Conservation (phyloP, 2,113 vertebrate species). For the Tragulus kanchil region DNA sequence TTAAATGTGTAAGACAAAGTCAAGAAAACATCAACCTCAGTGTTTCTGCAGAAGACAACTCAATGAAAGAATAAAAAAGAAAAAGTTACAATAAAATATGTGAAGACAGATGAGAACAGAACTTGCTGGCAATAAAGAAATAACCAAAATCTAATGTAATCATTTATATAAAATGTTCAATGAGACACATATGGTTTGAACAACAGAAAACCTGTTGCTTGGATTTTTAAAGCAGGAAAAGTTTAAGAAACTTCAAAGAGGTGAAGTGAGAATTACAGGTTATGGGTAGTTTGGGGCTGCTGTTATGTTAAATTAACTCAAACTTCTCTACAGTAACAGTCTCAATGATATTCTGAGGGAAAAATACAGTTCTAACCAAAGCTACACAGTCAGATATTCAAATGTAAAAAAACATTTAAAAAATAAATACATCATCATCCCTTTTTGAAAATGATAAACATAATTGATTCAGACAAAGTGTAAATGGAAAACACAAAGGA, state of each 20-base stretch:
- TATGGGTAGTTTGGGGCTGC: not conserved
- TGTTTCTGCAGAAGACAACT: not conserved
- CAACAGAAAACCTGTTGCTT: not conserved
- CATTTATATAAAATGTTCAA: not conserved
- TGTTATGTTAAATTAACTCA: not conserved
- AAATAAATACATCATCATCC: not conserved
- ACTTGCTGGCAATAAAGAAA: not conserved
- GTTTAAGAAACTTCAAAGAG: not conserved
- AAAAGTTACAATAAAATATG: not conserved
- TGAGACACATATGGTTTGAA: not conserved
- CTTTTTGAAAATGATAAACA: not conserved
- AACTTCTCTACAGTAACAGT: not conserved
- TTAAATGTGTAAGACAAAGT: not conserved
- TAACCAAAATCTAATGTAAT: no score
- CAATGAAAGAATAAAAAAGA: not conserved
- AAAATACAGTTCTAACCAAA: not conserved
- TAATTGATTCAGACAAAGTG: not conserved
- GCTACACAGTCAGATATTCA: not conserved
- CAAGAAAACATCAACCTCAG: not conserved
- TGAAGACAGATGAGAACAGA: not conserved
- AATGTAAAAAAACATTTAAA: not conserved
- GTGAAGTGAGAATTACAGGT: rapidly evolving
- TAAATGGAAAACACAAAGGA: not conserved
- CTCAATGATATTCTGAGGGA: not conserved
- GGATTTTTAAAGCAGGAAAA: not conserved